These are phyloP conservation scores for Girardia tigrina DNA, from an alignment of 2,888 invertebrate species.

Conservation along the genomic window DNA sequence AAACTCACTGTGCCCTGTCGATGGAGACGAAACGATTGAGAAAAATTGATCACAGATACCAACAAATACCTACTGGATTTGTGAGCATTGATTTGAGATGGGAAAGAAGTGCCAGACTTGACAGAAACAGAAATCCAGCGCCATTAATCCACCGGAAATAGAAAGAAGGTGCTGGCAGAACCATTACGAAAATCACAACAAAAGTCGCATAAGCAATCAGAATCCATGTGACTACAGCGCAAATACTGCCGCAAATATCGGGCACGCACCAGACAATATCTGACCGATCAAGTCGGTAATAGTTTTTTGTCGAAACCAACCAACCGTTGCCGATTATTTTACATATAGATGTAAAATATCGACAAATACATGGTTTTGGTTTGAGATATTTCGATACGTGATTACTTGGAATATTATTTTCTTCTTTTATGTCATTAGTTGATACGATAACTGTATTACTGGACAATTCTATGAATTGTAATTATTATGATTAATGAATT, in stretches of 20 bases:
- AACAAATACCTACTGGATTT: conserved; percentile 62
- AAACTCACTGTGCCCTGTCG: conserved; percentile 48
- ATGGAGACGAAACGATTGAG: background rate
- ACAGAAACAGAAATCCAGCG: conserved; percentile 63
- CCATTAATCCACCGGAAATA: conserved; percentile 59
- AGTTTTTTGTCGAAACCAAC: background rate
- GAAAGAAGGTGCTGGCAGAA: conserved; percentile 65
- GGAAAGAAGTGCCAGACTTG: conserved; percentile 62
- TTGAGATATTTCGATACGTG: too few species aligned
- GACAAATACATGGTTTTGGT: conserved; percentile 16
- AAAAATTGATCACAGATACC: background rate
- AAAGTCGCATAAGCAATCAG: conserved; percentile 74
- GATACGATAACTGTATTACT: background rate
- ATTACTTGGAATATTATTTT: background rate
- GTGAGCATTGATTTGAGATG: conserved; percentile 69
- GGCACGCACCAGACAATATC: conserved; percentile 59
- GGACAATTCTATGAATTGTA: background rate
- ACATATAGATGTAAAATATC: background rate
- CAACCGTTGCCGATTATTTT: background rate
- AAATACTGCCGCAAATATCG: conserved; percentile 72
- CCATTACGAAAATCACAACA: conserved; percentile 66
- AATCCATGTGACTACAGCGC: conserved; percentile 66
- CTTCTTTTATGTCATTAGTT: background rate
- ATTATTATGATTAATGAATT: too few species aligned
- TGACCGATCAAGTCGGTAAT: background rate